Conservation (phyloP, 2,888 invertebrate genomes). For the Acanthococcus lagerstroemiae region DNA sequence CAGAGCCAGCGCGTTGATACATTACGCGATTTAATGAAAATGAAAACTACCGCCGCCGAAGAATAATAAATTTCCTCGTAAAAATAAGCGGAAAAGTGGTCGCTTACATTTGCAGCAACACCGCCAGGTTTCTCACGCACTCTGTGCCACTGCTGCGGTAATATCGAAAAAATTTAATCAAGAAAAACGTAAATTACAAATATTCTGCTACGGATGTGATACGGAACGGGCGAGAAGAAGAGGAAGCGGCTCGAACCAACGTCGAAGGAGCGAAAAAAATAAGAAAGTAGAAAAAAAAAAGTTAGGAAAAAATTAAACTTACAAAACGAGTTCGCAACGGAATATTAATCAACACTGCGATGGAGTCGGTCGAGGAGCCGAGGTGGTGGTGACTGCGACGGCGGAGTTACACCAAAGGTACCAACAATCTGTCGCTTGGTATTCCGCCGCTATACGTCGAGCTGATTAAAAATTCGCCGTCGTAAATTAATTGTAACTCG, state of each 20-base stretch:
- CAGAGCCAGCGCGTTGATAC: too few species aligned
- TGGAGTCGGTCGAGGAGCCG: not conserved
- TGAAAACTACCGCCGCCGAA: not conserved
- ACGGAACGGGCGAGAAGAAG: constrained; percentile 5
- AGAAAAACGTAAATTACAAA: constrained; percentile 21
- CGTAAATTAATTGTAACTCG: constrained; percentile 29
- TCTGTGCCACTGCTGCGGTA: too few species aligned
- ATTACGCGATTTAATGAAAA: constrained; percentile 17
- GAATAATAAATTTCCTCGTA: not conserved
- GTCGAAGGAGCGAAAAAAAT: not conserved
- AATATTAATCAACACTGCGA: constrained; percentile 9
- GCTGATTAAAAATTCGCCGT: constrained; percentile 28
- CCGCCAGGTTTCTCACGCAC: too few species aligned
- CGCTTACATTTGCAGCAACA: too few species aligned
- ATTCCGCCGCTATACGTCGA: constrained; percentile 7
- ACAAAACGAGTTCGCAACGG: constrained; percentile 6
- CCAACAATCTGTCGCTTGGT: constrained; percentile 26
- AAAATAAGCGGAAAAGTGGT: not conserved
- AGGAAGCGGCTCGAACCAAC: constrained; percentile 1
- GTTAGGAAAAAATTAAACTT: not conserved
- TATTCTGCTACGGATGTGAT: constrained; percentile 10
- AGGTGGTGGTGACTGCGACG: not conserved
- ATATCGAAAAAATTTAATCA: constrained; percentile 18
- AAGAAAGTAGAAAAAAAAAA: not conserved
- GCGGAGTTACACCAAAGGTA: not conserved